Percentiles rank a stretch among this genome's conserved stretches.
Evolutionary conservation across 2,888 invertebrate species (phyloP).

Genomic region (Octodonta nipae): DNA sequence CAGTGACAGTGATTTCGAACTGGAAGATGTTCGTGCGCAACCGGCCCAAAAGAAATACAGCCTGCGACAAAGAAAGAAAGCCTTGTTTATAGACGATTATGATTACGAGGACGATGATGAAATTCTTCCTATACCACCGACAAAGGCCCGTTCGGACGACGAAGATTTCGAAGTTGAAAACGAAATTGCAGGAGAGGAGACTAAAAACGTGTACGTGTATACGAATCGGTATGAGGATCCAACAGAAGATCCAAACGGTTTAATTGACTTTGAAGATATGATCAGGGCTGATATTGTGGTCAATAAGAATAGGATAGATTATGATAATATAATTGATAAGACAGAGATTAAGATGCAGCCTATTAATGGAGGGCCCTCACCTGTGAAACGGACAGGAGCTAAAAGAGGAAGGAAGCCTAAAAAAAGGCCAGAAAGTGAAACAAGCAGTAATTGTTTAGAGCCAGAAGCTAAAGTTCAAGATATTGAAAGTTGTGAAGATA

Average conservation of each 20-base stretch:
- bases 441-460: slow-evolving; percentile 13
- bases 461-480: slow-evolving; percentile 11
- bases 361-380: slow-evolving; percentile 5
- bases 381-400: slow-evolving; percentile 8
- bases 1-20: slow-evolving; percentile 26
- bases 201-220: background rate
- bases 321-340: slow-evolving; percentile 24
- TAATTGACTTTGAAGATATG: slow-evolving; percentile 28
- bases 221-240: background rate
- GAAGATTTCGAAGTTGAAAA: slow-evolving; percentile 23
- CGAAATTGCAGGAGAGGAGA: slow-evolving; percentile 10
- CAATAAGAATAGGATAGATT: slow-evolving; percentile 24
- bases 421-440: slow-evolving; percentile 12
- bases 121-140: slow-evolving; percentile 12
- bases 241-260: slow-evolving; percentile 13
- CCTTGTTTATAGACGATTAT: slow-evolving; percentile 29
- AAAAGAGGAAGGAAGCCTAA: slow-evolving; percentile 13
- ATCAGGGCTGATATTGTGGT: slow-evolving; percentile 28
- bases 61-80: slow-evolving; percentile 22
- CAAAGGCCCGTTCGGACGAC: slow-evolving; percentile 16
- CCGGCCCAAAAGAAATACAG: slow-evolving; percentile 25
- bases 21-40: slow-evolving; percentile 12
- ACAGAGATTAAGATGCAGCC: slow-evolving; percentile 21
- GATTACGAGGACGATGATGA: slow-evolving; percentile 36
- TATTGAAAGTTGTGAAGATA: background rate